Conservation (phyloP, 2,797 vertebrate genomes). For the Odontamblyopus rebecca region DNA sequence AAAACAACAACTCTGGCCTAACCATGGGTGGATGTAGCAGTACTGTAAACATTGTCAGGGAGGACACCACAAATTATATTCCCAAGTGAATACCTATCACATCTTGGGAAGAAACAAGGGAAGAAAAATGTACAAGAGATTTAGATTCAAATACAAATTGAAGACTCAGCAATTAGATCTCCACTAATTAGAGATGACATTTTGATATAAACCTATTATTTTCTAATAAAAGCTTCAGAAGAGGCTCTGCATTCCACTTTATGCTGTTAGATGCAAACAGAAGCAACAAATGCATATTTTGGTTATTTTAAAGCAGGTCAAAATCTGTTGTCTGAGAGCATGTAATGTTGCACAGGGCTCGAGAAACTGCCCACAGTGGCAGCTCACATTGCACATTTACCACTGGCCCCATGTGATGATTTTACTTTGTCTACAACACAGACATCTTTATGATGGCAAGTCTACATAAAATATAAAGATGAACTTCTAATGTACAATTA, state of each 20-base stretch:
- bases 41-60: slow-evolving; percentile 73
- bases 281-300: no score
- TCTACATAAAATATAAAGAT: not conserved
- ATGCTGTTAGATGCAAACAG: no score
- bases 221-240: not conserved
- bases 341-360: slow-evolving; percentile 38
- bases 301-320: not conserved
- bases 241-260: not conserved
- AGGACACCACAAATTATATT: slow-evolving; percentile 61
- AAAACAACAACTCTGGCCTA: slow-evolving; percentile 4
- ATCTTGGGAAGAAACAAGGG: slow-evolving; percentile 12
- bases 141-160: not conserved
- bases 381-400: slow-evolving; percentile 58
- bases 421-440: slow-evolving; percentile 19
- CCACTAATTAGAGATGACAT: not conserved
- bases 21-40: slow-evolving; percentile 23
- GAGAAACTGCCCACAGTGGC: slow-evolving; percentile 18
- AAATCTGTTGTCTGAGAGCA: not conserved
- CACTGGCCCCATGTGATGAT: slow-evolving; percentile 11
- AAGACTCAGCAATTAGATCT: not conserved
- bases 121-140: not conserved
- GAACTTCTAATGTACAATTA: not conserved
- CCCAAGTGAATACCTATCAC: slow-evolving; percentile 53
- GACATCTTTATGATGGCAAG: slow-evolving; percentile 21
- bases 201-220: not conserved